Conservation (phyloP, 2,113 vertebrate genomes). For the Emydocephalus ijimae region DNA sequence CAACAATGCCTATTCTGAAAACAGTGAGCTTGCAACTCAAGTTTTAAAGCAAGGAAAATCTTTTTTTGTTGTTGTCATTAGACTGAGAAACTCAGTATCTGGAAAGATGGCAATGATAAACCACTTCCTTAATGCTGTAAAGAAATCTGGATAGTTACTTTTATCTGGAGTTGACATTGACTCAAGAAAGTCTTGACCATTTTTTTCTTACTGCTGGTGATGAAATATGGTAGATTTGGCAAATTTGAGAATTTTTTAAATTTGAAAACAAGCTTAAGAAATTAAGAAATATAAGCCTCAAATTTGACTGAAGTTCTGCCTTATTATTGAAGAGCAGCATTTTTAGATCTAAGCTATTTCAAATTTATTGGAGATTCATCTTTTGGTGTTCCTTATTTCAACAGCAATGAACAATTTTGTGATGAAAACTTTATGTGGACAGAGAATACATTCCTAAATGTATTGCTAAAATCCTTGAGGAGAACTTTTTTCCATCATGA, state of each 20-base stretch:
- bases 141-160: neutral
- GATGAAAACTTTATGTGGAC: neutral
- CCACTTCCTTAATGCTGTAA: neutral
- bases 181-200: neutral
- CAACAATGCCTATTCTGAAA: neutral
- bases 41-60: neutral
- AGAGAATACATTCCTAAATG: neutral
- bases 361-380: neutral
- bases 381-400: neutral
- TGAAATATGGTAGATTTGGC: neutral
- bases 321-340: neutral
- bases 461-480: neutral
- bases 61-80: neutral
- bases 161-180: neutral
- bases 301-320: neutral
- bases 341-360: neutral
- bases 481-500: neutral
- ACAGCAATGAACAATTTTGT: neutral
- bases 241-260: neutral
- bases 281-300: neutral
- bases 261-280: neutral
- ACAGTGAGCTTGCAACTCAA: neutral
- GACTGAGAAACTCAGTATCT: neutral
- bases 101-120: neutral
- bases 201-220: neutral